Evolutionary conservation across 1,140 invertebrate species (phyloP).

Genomic region (Babylonia areolata): DNA sequence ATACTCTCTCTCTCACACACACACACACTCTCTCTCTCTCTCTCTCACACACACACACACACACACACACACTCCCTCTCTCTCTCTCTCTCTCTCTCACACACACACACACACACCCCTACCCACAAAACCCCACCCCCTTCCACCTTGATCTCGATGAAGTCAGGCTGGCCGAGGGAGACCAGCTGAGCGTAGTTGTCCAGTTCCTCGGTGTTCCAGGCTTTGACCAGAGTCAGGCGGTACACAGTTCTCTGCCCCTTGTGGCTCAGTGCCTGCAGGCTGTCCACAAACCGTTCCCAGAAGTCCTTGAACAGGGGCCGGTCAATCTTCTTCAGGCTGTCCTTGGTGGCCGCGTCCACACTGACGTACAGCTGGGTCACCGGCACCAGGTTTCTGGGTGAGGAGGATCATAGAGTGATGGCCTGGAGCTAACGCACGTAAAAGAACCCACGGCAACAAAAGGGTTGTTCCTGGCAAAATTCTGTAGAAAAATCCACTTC

Average conservation of each 20-base stretch:
- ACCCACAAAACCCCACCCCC: neutral
- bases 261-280: conserved; percentile 78
- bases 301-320: conserved; percentile 82
- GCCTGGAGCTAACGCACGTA: too few species aligned
- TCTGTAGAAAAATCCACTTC: too few species aligned
- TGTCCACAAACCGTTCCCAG: conserved; percentile 81
- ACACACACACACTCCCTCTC: too few species aligned
- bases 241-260: conserved; percentile 83
- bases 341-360: conserved; percentile 82
- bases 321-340: conserved; percentile 83
- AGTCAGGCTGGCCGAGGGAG: conserved; percentile 80
- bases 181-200: conserved; percentile 81
- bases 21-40: too few species aligned
- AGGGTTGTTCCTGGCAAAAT: too few species aligned
- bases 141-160: conserved; percentile 82
- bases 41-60: neutral
- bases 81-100: too few species aligned
- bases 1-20: too few species aligned
- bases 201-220: conserved; percentile 81
- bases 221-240: conserved; percentile 81
- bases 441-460: too few species aligned
- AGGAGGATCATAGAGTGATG: too few species aligned
- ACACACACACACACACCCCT: too few species aligned
- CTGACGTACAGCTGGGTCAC: conserved; percentile 83
- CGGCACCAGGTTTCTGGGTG: conserved; percentile 78